These are phyloP conservation scores for Propithecus coquereli DNA, from an alignment of 2,113 vertebrate genomes.

Conservation along the genomic window DNA sequence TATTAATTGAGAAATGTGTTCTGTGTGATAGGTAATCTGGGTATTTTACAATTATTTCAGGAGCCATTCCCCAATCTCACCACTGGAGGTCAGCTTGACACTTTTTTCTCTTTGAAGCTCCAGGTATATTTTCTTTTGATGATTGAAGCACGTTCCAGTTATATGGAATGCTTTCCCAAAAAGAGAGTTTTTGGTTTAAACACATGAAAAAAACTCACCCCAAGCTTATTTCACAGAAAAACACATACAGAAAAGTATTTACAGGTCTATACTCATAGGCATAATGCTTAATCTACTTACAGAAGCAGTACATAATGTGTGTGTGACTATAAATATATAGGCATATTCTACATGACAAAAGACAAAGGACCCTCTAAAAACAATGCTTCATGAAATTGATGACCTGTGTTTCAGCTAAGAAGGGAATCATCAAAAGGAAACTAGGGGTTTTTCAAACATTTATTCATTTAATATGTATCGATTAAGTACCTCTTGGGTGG, in stretches of 20 bases:
- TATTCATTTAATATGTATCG: neutral
- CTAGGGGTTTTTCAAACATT: neutral
- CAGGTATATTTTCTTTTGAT: neutral
- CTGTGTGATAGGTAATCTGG: neutral
- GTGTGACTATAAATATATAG: neutral
- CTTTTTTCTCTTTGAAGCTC: constrained; percentile 50
- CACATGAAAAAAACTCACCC: neutral
- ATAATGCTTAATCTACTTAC: neutral
- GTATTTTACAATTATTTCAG: neutral
- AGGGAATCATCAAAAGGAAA: neutral
- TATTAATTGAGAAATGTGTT: neutral
- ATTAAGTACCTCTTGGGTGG: neutral
- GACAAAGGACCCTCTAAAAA: neutral
- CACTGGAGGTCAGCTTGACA: constrained; percentile 78
- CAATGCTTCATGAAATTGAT: neutral
- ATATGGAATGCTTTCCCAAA: neutral
- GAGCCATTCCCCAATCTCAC: constrained; percentile 50
- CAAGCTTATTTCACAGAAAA: neutral
- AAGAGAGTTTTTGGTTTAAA: constrained; percentile 12
- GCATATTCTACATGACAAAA: neutral
- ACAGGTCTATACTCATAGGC: neutral
- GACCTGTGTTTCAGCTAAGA: neutral
- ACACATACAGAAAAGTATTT: neutral
- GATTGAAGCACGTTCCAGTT: neutral
- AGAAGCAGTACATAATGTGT: neutral